Conservation (phyloP, 2,797 vertebrate species). For the Dermochelys coriacea region DNA sequence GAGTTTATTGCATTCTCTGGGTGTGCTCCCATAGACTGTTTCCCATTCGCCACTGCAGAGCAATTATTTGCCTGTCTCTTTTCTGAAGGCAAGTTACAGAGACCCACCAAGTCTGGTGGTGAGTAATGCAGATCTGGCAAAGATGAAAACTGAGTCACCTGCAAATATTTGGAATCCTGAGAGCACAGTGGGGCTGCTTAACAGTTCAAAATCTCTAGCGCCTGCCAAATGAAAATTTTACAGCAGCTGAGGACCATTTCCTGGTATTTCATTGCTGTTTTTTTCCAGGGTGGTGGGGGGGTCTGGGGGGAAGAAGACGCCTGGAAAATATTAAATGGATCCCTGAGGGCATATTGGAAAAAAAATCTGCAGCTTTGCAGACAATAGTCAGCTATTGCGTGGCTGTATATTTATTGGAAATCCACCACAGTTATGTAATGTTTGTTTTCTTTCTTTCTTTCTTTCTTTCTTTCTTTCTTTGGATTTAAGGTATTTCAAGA, state of each 20-base stretch:
- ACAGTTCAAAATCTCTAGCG: neutral
- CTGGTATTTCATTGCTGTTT: constrained; percentile 60
- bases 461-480: neutral
- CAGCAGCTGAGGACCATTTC: constrained; percentile 56
- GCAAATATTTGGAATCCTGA: neutral
- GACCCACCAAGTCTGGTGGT: neutral
- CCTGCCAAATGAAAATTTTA: constrained; percentile 41
- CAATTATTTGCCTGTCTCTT: fast-evolving
- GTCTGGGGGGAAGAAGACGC: neutral
- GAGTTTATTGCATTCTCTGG: neutral
- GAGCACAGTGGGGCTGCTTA: neutral
- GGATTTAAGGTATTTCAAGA: neutral
- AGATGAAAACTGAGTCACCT: constrained; percentile 6
- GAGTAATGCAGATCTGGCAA: neutral
- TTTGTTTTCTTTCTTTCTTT: neutral
- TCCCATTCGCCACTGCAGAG: neutral
- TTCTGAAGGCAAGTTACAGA: neutral
- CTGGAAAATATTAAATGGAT: constrained; percentile 66
- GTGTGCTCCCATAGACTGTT: neutral
- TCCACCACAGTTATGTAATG: neutral
- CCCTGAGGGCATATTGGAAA: constrained; percentile 23
- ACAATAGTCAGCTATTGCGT: constrained; percentile 6
- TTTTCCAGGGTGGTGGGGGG: neutral
- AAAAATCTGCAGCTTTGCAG: constrained; percentile 36
- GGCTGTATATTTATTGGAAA: constrained; percentile 46